These are phyloP conservation scores for Oreochromis grahami DNA, from an alignment of 2,797 vertebrate genomes.

Conservation along the genomic window DNA sequence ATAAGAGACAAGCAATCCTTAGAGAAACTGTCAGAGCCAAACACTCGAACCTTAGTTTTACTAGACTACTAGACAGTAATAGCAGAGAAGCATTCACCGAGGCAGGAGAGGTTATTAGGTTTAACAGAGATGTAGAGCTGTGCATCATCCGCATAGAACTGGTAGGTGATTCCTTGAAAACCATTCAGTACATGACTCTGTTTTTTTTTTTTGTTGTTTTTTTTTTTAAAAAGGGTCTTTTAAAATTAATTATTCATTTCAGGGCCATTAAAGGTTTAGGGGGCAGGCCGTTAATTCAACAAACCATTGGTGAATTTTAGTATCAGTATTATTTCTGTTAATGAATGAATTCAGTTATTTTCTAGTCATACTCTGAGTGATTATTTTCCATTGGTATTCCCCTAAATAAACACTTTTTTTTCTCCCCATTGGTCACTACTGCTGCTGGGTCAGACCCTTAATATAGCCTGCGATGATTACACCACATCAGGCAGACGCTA, in stretches of 20 bases:
- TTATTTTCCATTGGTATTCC: not conserved
- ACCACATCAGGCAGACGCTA: not conserved
- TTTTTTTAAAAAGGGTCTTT: not conserved
- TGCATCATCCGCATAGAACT: not conserved
- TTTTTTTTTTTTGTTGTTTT: not conserved
- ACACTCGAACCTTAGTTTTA: not conserved
- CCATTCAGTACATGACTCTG: fast-evolving
- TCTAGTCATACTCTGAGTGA: not conserved
- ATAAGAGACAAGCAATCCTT: not conserved
- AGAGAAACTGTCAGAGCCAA: not conserved
- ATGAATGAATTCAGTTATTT: not conserved
- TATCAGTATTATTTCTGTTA: not conserved
- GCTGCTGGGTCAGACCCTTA: not conserved
- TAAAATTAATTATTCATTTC: not conserved
- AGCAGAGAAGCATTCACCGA: not conserved
- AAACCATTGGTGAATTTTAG: not conserved
- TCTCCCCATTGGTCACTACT: not conserved
- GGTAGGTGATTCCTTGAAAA: not conserved
- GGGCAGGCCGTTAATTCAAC: fast-evolving
- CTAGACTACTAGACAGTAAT: not conserved
- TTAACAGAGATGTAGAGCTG: not conserved
- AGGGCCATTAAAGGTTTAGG: not conserved
- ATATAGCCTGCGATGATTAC: not conserved
- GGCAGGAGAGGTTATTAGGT: fast-evolving
- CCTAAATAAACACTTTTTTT: not conserved